Percentiles rank a stretch among this genome's conserved stretches.
Conservation (phyloP, 2,888 invertebrate species). For the Thymelicus lineola region DNA sequence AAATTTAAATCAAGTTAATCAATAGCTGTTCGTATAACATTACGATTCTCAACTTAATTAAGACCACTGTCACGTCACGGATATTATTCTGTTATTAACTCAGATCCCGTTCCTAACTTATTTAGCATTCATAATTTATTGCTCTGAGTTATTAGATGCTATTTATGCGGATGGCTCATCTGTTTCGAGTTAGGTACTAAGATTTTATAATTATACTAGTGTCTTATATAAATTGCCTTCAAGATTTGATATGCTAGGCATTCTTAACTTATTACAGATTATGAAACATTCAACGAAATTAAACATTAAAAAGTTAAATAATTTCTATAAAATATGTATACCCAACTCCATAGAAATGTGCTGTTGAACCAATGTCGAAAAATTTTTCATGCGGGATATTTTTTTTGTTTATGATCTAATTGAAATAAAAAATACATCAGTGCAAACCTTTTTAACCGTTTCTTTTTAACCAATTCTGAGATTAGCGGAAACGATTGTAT, state of each 20-base stretch:
- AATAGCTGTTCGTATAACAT: conserved; percentile 21
- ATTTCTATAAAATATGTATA: too few relatives aligned
- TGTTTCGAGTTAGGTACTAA: not conserved
- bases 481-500: too few relatives aligned
- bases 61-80: conserved; percentile 27
- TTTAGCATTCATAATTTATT: conserved; percentile 32
- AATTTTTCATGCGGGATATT: too few relatives aligned
- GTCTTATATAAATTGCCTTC: not conserved
- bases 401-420: too few relatives aligned
- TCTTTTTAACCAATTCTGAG: too few relatives aligned
- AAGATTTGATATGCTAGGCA: not conserved
- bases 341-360: too few relatives aligned
- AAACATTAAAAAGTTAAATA: too few relatives aligned
- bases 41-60: conserved; percentile 34
- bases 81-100: conserved; percentile 20
- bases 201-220: conserved; percentile 11
- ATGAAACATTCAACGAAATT: too few relatives aligned
- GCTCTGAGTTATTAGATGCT: conserved; percentile 20
- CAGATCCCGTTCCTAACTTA: conserved; percentile 22
- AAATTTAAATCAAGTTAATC: conserved; percentile 28
- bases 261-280: too few relatives aligned
- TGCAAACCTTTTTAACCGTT: too few relatives aligned
- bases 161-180: conserved; percentile 1
- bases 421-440: too few relatives aligned
- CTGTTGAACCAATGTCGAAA: too few relatives aligned